Percentiles rank a stretch among this genome's conserved stretches.
These are phyloP conservation scores for Oophaga sylvatica DNA, from an alignment of 2,797 vertebrate species.

Conservation along the genomic window DNA sequence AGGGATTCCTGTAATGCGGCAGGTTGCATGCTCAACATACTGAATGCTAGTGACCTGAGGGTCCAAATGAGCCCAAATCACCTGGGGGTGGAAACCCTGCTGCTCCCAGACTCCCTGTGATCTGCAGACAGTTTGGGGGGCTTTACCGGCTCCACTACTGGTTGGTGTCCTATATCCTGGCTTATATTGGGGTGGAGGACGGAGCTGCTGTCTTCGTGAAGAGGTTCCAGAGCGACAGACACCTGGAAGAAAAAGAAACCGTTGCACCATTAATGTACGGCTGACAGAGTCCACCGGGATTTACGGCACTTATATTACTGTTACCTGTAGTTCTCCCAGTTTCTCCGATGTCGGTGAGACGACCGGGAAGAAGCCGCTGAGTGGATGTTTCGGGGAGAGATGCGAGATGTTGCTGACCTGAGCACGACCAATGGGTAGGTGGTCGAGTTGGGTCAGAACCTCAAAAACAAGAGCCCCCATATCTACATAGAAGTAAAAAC, in stretches of 20 bases:
- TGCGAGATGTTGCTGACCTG: constrained; percentile 81
- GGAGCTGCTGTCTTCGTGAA: constrained; percentile 80
- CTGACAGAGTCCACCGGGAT: neutral
- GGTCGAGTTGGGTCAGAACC: constrained; percentile 83
- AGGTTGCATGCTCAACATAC: too few species aligned
- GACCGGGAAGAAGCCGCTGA: constrained; percentile 86
- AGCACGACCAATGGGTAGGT: constrained; percentile 83
- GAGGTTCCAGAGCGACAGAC: constrained; percentile 84
- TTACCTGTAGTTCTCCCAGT: constrained; percentile 92
- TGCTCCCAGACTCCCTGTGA: constrained; percentile 69
- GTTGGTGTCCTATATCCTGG: constrained; percentile 62
- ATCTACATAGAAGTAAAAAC: constrained; percentile 76
- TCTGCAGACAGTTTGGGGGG: constrained; percentile 56
- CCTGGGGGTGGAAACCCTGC: constrained; percentile 79
- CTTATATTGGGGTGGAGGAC: constrained; percentile 71
- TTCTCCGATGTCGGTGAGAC: constrained; percentile 89
- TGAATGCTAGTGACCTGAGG: too few species aligned
- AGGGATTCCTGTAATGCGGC: too few species aligned
- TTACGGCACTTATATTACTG: too few species aligned
- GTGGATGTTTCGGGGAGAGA: constrained; percentile 83
- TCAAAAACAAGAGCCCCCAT: constrained; percentile 91
- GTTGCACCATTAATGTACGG: neutral
- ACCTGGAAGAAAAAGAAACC: constrained; percentile 73
- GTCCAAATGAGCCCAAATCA: constrained; percentile 62
- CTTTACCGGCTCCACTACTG: constrained; percentile 63